These are phyloP conservation scores for Machimus atricapillus DNA, from an alignment of 2,888 invertebrate species.

Conservation along the genomic window DNA sequence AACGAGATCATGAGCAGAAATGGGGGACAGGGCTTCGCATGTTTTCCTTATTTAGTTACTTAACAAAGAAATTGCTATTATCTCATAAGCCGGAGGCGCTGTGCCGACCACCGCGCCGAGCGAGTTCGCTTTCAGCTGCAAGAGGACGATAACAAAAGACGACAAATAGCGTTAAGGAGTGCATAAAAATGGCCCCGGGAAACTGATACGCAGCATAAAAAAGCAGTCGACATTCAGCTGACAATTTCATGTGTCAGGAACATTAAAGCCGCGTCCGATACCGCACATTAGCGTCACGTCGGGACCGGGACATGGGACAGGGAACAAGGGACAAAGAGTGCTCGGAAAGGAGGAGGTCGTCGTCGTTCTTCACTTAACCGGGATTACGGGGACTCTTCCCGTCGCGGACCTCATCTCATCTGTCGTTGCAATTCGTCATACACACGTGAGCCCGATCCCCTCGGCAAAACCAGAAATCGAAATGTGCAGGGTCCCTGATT, in stretches of 20 bases:
- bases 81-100: conserved; percentile 18
- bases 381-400: conserved; percentile 23
- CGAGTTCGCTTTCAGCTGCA: conserved; percentile 24
- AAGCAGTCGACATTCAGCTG: conserved; percentile 18
- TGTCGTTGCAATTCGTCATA: conserved; percentile 43
- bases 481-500: neutral
- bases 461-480: neutral
- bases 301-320: neutral
- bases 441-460: conserved; percentile 41
- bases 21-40: neutral
- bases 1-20: conserved; percentile 16
- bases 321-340: neutral
- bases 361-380: neutral
- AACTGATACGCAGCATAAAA: conserved; percentile 29
- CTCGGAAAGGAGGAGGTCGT: neutral
- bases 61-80: conserved; percentile 19
- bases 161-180: conserved; percentile 29
- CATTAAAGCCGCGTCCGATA: conserved; percentile 30
- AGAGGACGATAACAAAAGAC: conserved; percentile 19
- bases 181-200: conserved; percentile 27
- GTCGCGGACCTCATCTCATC: conserved; percentile 26
- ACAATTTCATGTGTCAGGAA: conserved; percentile 32
- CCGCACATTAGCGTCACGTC: neutral
- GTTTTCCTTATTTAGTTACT: conserved; percentile 31
- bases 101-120: neutral